phyloP scores from a whole-genome alignment of 2,113 vertebrate species.

The Etia nguti region DNA sequence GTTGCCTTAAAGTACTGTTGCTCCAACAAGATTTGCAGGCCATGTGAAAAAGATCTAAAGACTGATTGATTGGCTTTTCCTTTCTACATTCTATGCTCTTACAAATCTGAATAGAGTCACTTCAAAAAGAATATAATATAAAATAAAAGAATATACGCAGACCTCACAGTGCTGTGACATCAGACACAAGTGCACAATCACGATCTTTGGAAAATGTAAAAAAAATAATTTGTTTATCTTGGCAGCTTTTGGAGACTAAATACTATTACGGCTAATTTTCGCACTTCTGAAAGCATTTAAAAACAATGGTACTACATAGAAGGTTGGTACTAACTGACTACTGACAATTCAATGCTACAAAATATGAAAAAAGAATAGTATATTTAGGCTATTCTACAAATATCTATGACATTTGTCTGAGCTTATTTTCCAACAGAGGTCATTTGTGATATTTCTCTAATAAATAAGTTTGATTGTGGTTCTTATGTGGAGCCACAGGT shows the following conservation, averaged over 20 bases:
- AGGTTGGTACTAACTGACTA: not conserved
- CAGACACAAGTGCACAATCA: not conserved
- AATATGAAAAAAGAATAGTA: not conserved
- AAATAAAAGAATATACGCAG: too few species aligned
- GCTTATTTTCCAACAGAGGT: not conserved
- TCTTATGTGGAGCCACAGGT: not conserved
- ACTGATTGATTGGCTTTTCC: not conserved
- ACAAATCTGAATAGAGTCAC: not conserved
- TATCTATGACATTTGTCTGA: not conserved
- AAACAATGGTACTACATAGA: not conserved
- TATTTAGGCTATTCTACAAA: not conserved
- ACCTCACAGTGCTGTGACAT: not conserved
- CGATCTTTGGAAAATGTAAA: not conserved
- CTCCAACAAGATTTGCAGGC: not conserved
- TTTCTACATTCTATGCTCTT: rapidly evolving
- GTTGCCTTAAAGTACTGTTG: not conserved
- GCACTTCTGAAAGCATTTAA: not conserved
- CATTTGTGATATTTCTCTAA: not conserved
- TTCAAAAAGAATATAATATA: not conserved
- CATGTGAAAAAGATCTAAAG: not conserved
- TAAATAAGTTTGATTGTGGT: rapidly evolving
- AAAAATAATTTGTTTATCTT: rapidly evolving
- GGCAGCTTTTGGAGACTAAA: not conserved
- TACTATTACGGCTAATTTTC: not conserved
- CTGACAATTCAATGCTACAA: not conserved